These are phyloP conservation scores for Gymnoscopelus braueri DNA, from an alignment of 2,797 vertebrate species.

Conservation along the genomic window DNA sequence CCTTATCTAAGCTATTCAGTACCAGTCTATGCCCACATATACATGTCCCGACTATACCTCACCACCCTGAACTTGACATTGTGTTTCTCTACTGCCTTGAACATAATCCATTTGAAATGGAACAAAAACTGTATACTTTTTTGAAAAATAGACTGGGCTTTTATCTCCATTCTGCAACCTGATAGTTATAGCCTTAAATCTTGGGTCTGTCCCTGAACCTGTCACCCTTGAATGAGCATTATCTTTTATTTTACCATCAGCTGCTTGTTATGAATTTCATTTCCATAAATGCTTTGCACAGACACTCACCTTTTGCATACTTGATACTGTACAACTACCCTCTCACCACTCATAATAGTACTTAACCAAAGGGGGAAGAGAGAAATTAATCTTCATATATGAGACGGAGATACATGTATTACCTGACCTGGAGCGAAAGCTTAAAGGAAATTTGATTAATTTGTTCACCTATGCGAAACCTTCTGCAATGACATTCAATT, in stretches of 20 bases:
- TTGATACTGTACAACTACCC: background rate
- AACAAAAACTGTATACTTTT: conserved; percentile 1
- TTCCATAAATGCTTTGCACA: background rate
- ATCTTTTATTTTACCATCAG: conserved; percentile 9
- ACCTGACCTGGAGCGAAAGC: background rate
- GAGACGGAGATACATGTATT: background rate
- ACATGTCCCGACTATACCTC: conserved; percentile 3
- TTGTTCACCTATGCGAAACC: too few species aligned
- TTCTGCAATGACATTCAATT: too few species aligned
- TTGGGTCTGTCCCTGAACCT: conserved; percentile 8
- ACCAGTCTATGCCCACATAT: background rate
- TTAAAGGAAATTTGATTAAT: too few species aligned
- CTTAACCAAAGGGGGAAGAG: background rate
- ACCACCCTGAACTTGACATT: background rate
- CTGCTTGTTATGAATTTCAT: conserved; percentile 4
- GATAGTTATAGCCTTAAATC: conserved; percentile 5
- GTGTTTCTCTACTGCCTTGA: conserved; percentile 21
- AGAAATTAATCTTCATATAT: background rate
- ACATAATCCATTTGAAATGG: background rate
- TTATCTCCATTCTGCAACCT: conserved; percentile 20
- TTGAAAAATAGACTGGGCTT: conserved; percentile 12
- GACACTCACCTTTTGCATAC: background rate
- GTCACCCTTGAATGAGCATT: conserved; percentile 14
- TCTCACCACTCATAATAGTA: background rate
- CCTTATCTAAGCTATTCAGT: conserved; percentile 14